Evolutionary conservation across 2,888 invertebrate species (phyloP).

Genomic region (Pheosia gnoma): DNA sequence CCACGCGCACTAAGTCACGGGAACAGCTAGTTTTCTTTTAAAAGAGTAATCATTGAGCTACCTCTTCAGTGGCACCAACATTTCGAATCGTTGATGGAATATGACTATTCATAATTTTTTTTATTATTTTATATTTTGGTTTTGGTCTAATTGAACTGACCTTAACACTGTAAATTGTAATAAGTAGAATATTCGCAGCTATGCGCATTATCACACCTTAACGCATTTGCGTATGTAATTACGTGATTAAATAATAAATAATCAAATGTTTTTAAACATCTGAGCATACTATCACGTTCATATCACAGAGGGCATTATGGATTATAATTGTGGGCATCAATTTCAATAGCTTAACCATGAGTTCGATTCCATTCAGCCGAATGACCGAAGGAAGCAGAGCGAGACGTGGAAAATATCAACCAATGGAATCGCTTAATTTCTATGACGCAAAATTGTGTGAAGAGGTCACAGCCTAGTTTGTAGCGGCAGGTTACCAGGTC

Average conservation of each 20-base stretch:
- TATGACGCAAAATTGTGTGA: background rate
- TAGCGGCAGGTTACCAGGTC: too few species aligned
- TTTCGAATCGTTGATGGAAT: too few species aligned
- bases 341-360: background rate
- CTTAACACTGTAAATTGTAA: too few species aligned
- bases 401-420: background rate
- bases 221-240: background rate
- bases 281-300: slow-evolving; percentile 3
- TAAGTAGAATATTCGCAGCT: too few species aligned
- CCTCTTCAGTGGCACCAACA: too few species aligned
- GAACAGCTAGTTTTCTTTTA: too few species aligned
- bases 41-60: too few species aligned
- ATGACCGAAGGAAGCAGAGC: background rate
- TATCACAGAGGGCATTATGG: background rate
- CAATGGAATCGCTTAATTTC: background rate
- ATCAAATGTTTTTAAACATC: background rate
- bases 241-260: background rate
- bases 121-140: too few species aligned
- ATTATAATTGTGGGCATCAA: background rate
- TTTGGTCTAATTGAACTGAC: too few species aligned
- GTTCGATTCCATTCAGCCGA: background rate
- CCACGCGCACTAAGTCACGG: too few species aligned
- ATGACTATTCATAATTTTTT: too few species aligned
- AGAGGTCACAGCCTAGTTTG: background rate
- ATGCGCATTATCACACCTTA: too few species aligned